Evolutionary conservation across 2,797 vertebrate species (phyloP), one percentile per base, ranked within the genome.

Genomic region (Halcyon chelicuti): DNA sequence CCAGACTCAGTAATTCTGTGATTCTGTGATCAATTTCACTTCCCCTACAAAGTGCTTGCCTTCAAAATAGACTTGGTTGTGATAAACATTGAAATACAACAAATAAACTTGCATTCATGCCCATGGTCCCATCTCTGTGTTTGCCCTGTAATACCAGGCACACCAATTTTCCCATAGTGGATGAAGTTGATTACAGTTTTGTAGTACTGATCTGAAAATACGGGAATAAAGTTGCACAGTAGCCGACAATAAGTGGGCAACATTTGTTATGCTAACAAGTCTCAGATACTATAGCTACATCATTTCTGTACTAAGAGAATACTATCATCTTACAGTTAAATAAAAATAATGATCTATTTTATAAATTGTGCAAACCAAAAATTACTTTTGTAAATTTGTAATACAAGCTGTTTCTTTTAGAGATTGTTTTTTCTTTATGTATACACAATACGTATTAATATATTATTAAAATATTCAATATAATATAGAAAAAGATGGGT

Each of bases 301-400:
- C 73, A 82, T 39, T 84, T 89, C 33, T n/a, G n/a, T 49, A 55
- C 46, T 83, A 54, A 76, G 52, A 44, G 42, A 84, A 80, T 57
- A 60, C 10, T 31, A 79, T 80, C 29, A 19, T 26, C 12, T 86
- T 72, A 82, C 66, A 93, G 35, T 51, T 58, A 75, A 79, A 79
- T 46, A 94, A 92, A 95, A 91, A 86, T 46, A 86, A 74, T 29
- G 13, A 74, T 58, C 40, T 78, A n/a, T 78, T 86, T 94, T 81
- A 79, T 39, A 82, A 52, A 47, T 16, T 5, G 8, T 57, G 19
- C 14, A 77, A 84, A 76, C 70, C 25, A 79, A 95, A 58, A 55
- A 55, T 37, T 63, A 70, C 31, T 73, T 76, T 55, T 5, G 25
- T 58, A 65, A 42, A 33, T 29, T 61, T 74, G 18, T 31, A 78